Base-by-base conservation (phyloP, 2,888 invertebrate genomes). In the Brachypalpus laphriformis region DNA sequence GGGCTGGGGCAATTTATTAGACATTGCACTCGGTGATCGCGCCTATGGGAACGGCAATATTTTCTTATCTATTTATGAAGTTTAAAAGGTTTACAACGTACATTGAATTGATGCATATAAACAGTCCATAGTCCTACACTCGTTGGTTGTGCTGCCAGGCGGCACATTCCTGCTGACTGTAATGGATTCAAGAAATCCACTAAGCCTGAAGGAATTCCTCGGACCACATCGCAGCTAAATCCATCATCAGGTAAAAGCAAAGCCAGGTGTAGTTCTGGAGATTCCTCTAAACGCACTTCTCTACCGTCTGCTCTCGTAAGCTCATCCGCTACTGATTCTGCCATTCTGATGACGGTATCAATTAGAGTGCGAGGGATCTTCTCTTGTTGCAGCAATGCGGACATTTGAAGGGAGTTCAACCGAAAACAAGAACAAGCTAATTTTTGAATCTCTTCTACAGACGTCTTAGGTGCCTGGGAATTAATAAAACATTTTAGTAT, bases 171-270 rank as follows among this genome's bases (percentile, higher is more conserved):
- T 31, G 96, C 96, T 61, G 95, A 94, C 91, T 97, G 96, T 37
- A 98, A 92, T 0, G 97, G 97, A 86, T 95, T 95, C 40, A 98
- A 92, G 90, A 98, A 98, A 92, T 98, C 97, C 0, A 97, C 96
- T 47, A 98, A 93, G 0, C 98, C 98, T 0, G 98, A 98, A 34
- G 99, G 99, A 76, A 99, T 96, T 54, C 98, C 98, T 82, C 97
- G 94, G 65, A 98, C 97, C 75, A 98, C 97, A 92, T 99, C 99
- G 90, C 98, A 98, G 90, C 98, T 98, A 93, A 98, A 99, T 18
- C 98, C 99, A 92, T 99, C 99, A 90, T 99, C 98, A 0, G 99
- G 99, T 75, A 99, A 94, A 57, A 99, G 93, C 88, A 99, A 95
- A 0, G 98, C 98, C 72, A 99, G 93, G 89, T 97, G 96, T 47